A percentile compares a stretch with the other conserved stretches of the same genome.
These are phyloP conservation scores for Monoplex corrugatus DNA, from an alignment of 2,888 invertebrate genomes.

Conservation along the genomic window DNA sequence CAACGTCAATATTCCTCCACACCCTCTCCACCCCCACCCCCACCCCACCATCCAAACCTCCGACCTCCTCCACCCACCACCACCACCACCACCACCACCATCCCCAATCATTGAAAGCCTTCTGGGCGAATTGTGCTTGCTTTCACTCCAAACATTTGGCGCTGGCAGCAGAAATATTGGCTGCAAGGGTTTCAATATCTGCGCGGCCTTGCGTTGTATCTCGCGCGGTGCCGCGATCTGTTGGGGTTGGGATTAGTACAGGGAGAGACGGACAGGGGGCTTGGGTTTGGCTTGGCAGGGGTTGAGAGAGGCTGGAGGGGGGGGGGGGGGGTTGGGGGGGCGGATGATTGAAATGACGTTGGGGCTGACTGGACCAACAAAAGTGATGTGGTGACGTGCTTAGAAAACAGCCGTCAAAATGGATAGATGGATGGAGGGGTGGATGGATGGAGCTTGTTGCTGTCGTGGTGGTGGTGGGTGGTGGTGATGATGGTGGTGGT, in stretches of 20 bases:
- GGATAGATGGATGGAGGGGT: too few species aligned
- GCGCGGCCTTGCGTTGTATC: neutral
- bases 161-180: slow-evolving; percentile 12
- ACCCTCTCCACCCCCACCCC: neutral
- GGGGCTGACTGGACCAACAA: too few species aligned
- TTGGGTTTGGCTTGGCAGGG: neutral
- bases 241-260: neutral
- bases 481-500: too few species aligned
- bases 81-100: neutral
- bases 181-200: neutral
- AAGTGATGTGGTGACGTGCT: too few species aligned
- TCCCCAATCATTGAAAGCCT: neutral
- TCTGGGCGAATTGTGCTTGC: neutral
- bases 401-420: too few species aligned
- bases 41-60: neutral
- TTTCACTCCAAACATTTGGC: slow-evolving; percentile 32
- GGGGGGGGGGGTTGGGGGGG: neutral
- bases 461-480: too few species aligned
- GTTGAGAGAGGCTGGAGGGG: neutral
- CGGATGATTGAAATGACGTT: too few species aligned
- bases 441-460: too few species aligned
- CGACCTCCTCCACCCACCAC: neutral
- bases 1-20: too few species aligned
- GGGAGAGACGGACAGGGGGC: neutral
- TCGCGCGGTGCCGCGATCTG: neutral